These are phyloP conservation scores for Parapristionchus giblindavisi DNA, from an alignment of 2,888 invertebrate genomes.

Conservation along the genomic window DNA sequence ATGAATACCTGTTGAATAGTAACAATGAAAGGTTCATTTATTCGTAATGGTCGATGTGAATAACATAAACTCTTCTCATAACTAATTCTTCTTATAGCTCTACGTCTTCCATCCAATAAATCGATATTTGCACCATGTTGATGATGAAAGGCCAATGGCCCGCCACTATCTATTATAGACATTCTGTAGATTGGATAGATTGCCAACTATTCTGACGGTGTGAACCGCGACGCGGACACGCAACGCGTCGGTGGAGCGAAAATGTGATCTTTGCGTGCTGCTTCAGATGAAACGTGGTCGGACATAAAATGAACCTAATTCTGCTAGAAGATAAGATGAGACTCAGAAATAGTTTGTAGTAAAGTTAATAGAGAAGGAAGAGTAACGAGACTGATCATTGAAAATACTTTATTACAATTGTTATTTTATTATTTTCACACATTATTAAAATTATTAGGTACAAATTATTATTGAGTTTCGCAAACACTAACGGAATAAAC, in stretches of 20 bases:
- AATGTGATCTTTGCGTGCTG: too few relatives aligned
- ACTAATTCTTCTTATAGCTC: conserved; percentile 41
- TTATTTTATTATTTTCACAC: too few relatives aligned
- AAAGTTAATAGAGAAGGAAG: too few relatives aligned
- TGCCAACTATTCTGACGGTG: background rate
- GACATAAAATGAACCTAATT: too few relatives aligned
- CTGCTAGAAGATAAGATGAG: too few relatives aligned
- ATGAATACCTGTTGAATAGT: conserved; percentile 17
- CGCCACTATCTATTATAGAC: conserved; percentile 10
- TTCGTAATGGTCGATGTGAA: conserved; percentile 42
- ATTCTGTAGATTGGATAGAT: background rate
- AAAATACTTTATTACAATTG: too few relatives aligned
- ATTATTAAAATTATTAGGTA: too few relatives aligned
- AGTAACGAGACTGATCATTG: too few relatives aligned
- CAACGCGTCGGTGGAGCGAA: background rate
- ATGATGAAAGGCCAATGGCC: conserved; percentile 40
- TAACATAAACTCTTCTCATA: conserved; percentile 41
- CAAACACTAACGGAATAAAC: too few relatives aligned
- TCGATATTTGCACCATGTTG: conserved; percentile 46
- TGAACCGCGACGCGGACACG: conserved; percentile 28
- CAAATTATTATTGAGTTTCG: too few relatives aligned
- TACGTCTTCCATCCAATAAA: conserved; percentile 41
- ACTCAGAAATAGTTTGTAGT: too few relatives aligned
- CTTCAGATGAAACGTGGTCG: too few relatives aligned
- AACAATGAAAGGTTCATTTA: conserved; percentile 10